Conservation (phyloP, 1,140 invertebrate genomes). For the Macrotrachela quadricornifera region DNA sequence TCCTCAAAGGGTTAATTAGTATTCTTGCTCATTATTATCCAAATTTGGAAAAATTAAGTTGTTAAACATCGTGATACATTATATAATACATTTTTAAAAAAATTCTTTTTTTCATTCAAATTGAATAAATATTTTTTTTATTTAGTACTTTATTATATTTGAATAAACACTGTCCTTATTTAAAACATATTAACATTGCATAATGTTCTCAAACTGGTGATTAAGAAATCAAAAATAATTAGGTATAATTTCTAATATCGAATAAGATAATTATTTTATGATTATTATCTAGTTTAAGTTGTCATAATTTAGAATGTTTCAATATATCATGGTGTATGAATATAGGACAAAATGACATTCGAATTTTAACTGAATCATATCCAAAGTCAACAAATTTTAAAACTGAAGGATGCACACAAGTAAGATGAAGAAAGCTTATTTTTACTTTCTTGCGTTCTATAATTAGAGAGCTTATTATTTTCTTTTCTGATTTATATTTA, state of each 20-base stretch:
- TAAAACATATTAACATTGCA: slow-evolving; percentile 68
- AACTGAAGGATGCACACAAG: slow-evolving; percentile 59
- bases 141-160: slow-evolving; percentile 37
- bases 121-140: slow-evolving; percentile 10
- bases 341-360: slow-evolving; percentile 63
- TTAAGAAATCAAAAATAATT: slow-evolving; percentile 52
- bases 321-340: slow-evolving; percentile 90
- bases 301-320: slow-evolving; percentile 61
- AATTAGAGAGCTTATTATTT: no score
- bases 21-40: slow-evolving; percentile 62
- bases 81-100: slow-evolving; percentile 50
- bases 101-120: no score
- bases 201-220: slow-evolving; percentile 79
- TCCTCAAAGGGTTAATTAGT: no score
- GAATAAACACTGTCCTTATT: slow-evolving; percentile 63
- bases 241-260: not conserved
- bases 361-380: slow-evolving; percentile 63
- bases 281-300: slow-evolving; percentile 49
- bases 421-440: no score
- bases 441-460: no score
- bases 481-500: no score
- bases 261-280: not conserved
- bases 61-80: slow-evolving; percentile 86
- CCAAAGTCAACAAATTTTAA: slow-evolving; percentile 67
- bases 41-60: slow-evolving; percentile 85